Evolutionary conservation across 1,140 invertebrate genomes (phyloP).

Genomic region (Sycophaga agraensis): DNA sequence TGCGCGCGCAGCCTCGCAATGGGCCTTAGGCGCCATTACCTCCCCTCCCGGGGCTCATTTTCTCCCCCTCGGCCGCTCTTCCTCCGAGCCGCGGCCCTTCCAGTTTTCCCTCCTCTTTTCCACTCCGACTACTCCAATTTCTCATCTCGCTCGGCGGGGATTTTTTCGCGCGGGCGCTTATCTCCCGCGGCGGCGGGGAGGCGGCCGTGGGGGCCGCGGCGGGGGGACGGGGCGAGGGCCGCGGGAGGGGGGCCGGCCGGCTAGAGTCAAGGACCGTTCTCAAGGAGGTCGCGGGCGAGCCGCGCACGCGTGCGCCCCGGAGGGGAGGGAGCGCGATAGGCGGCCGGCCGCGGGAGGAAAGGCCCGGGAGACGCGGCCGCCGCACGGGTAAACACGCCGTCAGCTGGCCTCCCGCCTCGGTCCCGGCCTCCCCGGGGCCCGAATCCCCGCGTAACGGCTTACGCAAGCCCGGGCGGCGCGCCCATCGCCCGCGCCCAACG

Average conservation of each 20-base stretch:
- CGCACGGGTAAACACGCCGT: no score
- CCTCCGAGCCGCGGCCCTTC: slow-evolving; percentile 30
- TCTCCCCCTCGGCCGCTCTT: slow-evolving; percentile 27
- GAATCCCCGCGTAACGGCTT: no score
- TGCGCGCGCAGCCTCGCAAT: no score
- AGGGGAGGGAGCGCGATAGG: neutral
- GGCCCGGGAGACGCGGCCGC: neutral
- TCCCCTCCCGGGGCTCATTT: neutral
- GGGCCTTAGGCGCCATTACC: slow-evolving; percentile 27
- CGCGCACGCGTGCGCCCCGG: slow-evolving; percentile 40
- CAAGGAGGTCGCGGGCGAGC: slow-evolving; percentile 58
- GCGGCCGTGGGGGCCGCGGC: neutral
- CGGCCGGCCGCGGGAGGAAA: neutral
- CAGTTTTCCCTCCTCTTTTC: slow-evolving; percentile 38
- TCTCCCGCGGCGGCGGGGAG: no score
- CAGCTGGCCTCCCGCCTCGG: no score
- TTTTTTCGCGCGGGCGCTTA: neutral
- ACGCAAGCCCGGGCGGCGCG: no score
- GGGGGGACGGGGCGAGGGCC: neutral
- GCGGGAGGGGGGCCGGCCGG: slow-evolving; percentile 22
- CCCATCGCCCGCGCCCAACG: no score
- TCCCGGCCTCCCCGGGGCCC: no score
- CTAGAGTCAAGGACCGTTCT: slow-evolving; percentile 59
- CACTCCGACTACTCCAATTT: slow-evolving; percentile 35
- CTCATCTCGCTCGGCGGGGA: slow-evolving; percentile 28